Base-by-base conservation (phyloP, 2,113 vertebrate species). In the Sylvia atricapilla region DNA sequence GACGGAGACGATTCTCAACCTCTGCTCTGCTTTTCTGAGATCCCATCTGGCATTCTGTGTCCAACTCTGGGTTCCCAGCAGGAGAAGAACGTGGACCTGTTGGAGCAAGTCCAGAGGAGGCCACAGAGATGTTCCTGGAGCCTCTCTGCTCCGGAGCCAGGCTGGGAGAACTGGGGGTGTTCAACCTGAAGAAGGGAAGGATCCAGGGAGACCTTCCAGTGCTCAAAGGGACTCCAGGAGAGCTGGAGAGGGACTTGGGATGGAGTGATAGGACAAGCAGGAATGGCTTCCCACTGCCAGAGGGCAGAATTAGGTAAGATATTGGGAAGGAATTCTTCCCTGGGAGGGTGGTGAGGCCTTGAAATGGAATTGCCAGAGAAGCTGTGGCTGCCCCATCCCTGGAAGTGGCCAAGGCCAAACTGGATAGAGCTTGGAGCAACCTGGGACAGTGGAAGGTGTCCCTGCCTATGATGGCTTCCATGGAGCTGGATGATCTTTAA, bases 51-150 rank as follows among this genome's bases (percentile, higher is more conserved):
- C 85, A 10, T 8, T 14, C 12, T 33, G 28, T 19, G 1, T 15
- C 64, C 80, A 59, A 28, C 22, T 49, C 69, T 24, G 64, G 31
- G 16, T 30, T 66, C 28, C 14, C 77, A 60, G 19, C 1, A 43
- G 10, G 0, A 23, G 3, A 52, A 13, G 16, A 37, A 37, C 0
- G 0, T 1, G 21, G 46, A 72, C 0, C 7, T 62, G 6, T 0
- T 56, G 63, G 33, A 62, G 22, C 0, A 0, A 13, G 6, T 1
- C 43, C 70, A 52, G 43, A 58, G 64, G 43, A 81, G 11, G 28
- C 3, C 52, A 28, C 0, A 0, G 10, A 19, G 25, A 16, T 60
- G 56, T 2, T 39, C 11, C 2, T 60, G 46, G 21, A 72, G 13
- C 6, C 2, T 2, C 58, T 66, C 44, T 83, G 43, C 7, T 37